These are phyloP conservation scores for Isichthys henryi DNA, from an alignment of 2,113 vertebrate genomes.

Conservation along the genomic window DNA sequence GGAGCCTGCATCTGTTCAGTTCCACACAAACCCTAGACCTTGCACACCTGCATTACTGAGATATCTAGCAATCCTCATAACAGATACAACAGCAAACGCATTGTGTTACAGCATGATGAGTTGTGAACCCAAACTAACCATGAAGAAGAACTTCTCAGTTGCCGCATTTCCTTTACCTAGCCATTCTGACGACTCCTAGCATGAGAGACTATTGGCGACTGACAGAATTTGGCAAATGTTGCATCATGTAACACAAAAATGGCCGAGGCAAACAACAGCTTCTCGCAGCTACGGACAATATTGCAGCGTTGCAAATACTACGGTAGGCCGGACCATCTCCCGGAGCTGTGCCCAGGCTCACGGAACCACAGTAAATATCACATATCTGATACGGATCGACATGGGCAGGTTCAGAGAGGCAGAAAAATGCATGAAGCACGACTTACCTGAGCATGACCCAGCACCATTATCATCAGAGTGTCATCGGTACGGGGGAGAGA, in stretches of 20 bases:
- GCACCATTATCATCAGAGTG: not conserved
- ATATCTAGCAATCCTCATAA: not conserved
- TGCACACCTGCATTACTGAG: not conserved
- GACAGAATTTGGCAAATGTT: not conserved
- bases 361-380: not conserved
- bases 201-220: slow-evolving; percentile 14
- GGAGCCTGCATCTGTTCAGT: not conserved
- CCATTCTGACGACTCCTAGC: not conserved
- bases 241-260: not conserved
- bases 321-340: not conserved
- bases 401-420: not conserved
- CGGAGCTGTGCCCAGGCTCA: not conserved
- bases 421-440: not conserved
- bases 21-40: not conserved
- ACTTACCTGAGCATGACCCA: slow-evolving; percentile 29
- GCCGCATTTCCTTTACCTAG: not conserved
- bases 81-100: not conserved
- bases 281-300: not conserved
- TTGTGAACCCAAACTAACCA: not conserved
- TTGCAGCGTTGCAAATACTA: not conserved
- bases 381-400: not conserved
- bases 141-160: not conserved
- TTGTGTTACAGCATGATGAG: not conserved
- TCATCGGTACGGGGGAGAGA: not conserved
- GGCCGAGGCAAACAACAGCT: not conserved